Base-by-base conservation (phyloP, 2,113 vertebrate genomes). In the Rhabdornis inornatus region DNA sequence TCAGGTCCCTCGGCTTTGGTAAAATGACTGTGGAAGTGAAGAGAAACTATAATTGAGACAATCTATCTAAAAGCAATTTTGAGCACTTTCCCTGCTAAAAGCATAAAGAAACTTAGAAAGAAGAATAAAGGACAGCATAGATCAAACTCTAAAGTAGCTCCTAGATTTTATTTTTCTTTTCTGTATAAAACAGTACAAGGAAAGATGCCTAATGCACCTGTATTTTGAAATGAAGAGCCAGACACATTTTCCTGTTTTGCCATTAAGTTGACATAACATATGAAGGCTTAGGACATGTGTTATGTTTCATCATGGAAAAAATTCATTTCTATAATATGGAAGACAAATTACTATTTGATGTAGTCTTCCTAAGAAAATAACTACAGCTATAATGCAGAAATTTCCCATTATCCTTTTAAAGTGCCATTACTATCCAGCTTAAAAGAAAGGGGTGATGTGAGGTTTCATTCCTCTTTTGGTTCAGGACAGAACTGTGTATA, bases 1-100 rank as follows among this genome's bases (percentile, higher is more conserved):
- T 11, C 21, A 2, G 6, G 10, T 76, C 52, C 33, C 17, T 30
- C n/a, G 31, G 59, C 22, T 82, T 95, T 9, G 1, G 78, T 65
- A 70, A 95, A 90, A 94, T 69, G 30, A 53, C 47, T 75, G 21
- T 66, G 55, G 9, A 61, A 75, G 7, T 47, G 42, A 86, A 68
- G 68, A 92, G 52, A 71, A 87, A 75, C 52, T 88, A 69, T 90
- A 91, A 94, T 92, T 6, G 9, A 91, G 61, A 60, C 59, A 79
- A 85, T 86, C 60, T 86, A 84, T 69, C 40, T 65, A 64, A 77
- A 94, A 83, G 57, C 31, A 77, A 92, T 96, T 92, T 87, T 87
- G 59, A 89, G 63, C 60, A 77, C 55, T 82, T 79, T 42, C 19
- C 11, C 9, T 79, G n/a, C 28, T 82, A 72, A 87, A 94, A 80